Percentiles rank a stretch among this genome's conserved stretches.
Evolutionary conservation across 92 coral and sea anemone species (phyloP).

Genomic region (Phenganax stokvisi): DNA sequence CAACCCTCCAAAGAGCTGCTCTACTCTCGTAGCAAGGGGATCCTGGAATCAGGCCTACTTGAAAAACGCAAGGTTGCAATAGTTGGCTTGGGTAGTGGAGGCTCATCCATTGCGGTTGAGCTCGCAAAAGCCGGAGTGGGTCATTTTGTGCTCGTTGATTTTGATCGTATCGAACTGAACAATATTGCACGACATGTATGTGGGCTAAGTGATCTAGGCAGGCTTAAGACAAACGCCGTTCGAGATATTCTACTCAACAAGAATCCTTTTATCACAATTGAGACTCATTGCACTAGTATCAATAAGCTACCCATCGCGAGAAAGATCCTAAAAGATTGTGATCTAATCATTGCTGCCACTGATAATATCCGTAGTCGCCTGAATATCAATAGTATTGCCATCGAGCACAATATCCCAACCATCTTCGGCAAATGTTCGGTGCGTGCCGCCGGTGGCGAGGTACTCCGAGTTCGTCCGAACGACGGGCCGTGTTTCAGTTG

Average conservation of each 20-base stretch:
- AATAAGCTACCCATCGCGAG: conserved; percentile 68
- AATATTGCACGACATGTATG: conserved; percentile 86
- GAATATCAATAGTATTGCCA: conserved; percentile 70
- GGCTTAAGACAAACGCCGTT: conserved; percentile 81
- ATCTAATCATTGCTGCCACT: conserved; percentile 84
- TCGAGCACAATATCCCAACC: conserved; percentile 64
- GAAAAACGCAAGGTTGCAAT: conserved; percentile 83
- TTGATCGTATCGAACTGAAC: conserved; percentile 80
- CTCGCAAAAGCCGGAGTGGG: conserved; percentile 97
- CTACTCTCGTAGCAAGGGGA: conserved; percentile 85
- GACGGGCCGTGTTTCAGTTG: conserved; percentile 84
- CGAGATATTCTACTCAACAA: conserved; percentile 77
- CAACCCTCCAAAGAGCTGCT: conserved; percentile 79
- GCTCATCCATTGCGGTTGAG: conserved; percentile 79
- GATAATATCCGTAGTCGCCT: conserved; percentile 90
- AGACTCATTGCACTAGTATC: conserved; percentile 60
- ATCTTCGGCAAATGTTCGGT: conserved; percentile 85
- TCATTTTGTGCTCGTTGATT: conserved; percentile 77
- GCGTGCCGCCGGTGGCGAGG: conserved; percentile 97
- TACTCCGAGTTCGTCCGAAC: conserved; percentile 70
- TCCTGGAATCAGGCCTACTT: conserved; percentile 72
- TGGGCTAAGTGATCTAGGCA: conserved; percentile 79
- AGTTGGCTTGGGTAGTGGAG: conserved; percentile 91
- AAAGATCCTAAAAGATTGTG: conserved; percentile 68
- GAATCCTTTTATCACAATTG: conserved; percentile 78